Conservation (phyloP, 2,797 vertebrate genomes). For the Lagorchestes hirsutus region DNA sequence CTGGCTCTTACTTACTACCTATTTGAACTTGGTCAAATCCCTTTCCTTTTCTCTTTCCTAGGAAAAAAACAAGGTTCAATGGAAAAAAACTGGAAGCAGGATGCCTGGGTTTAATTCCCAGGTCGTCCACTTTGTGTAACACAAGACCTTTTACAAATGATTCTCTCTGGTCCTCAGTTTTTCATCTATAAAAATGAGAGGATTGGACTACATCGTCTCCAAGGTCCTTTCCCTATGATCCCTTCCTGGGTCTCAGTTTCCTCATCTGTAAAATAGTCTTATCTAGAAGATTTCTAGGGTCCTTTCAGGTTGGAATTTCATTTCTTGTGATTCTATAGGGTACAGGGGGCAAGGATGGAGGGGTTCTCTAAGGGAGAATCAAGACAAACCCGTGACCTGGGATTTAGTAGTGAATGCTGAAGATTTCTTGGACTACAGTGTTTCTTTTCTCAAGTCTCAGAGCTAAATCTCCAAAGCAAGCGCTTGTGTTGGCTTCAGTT, state of each 20-base stretch:
- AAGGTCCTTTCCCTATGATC: background rate
- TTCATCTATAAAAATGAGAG: background rate
- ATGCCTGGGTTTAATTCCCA: background rate
- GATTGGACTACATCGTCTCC: background rate
- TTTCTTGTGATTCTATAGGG: background rate
- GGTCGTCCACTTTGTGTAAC: background rate
- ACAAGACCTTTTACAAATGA: background rate
- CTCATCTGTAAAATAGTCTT: background rate
- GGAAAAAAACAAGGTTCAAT: background rate
- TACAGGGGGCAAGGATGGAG: background rate
- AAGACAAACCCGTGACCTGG: background rate
- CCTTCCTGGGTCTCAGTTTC: background rate
- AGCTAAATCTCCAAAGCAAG: background rate
- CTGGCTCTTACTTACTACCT: background rate
- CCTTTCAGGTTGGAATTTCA: background rate
- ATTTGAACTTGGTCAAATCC: background rate
- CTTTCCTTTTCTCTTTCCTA: background rate
- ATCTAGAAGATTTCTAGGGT: background rate
- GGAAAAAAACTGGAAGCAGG: background rate
- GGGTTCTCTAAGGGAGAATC: background rate
- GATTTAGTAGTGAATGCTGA: background rate
- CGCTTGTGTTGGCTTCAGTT: background rate
- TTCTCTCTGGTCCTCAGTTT: background rate
- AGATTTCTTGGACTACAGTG: background rate
- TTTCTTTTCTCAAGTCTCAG: background rate